Evolutionary conservation across 2,113 vertebrate species (phyloP), one percentile per base, ranked within the genome.

Genomic region (Acrocephalus arundinaceus): DNA sequence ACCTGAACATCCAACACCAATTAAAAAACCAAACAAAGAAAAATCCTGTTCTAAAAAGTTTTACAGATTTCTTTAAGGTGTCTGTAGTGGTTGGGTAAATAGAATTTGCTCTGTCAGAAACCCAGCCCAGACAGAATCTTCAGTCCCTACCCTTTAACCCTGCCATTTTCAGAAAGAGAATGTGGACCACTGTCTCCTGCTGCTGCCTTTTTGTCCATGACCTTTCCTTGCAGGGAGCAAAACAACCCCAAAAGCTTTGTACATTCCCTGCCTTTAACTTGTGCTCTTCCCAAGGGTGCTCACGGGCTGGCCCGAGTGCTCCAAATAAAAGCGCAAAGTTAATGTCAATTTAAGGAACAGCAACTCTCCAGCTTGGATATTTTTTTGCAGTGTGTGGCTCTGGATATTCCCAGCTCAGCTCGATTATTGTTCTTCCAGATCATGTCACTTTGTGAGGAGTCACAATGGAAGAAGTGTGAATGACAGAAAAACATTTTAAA

Each of bases 191-290:
- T 17, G 16, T 74, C 51, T 84, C 87, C 83, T 85, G 88, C 85
- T 88, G 88, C 72, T 89, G 79, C 78, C 65, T 90, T 71, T 96
- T 65, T 87, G 61, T 58, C 65, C 48, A 3, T 23, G 83, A 81
- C 86, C 73, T 86, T 88, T 70, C 80, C 68, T 86, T 48, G 70
- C 7, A 49, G 61, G 59, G 83, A 90, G 73, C 78, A 75, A 63
- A 94, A 65, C 67, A 71, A 71, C 86, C 86, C 85, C 68, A 72
- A 90, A 94, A 81, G 33, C 14, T 95, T 81, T 85, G 45, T 39
- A 14, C 49, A 11, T 65, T 84, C 86, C 22, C 46, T 37, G 59
- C 59, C 88, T 95, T 83, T 54, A 65, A 57, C 81, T 63, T 35
- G 27, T 71, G 48, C 23, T 81, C 86, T 81, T 84, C 89, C 57